phyloP scores from a whole-genome alignment of 2,113 vertebrate species.

The Saguinus midas region DNA sequence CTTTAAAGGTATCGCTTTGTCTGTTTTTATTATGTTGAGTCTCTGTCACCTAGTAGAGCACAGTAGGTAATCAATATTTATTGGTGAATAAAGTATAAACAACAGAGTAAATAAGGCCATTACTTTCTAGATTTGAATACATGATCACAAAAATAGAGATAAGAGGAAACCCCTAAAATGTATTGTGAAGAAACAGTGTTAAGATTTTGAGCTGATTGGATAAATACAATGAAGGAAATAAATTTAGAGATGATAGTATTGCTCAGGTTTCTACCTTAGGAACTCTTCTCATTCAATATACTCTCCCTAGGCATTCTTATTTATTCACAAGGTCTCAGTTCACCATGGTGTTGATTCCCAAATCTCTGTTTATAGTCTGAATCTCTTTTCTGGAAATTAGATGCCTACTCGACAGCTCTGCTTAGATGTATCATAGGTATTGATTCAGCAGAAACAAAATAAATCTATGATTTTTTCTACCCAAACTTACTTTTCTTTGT shows the following conservation, averaged over 20 bases:
- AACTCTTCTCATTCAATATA: not conserved
- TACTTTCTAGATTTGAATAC: not conserved
- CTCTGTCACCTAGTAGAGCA: not conserved
- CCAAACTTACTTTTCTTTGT: not conserved
- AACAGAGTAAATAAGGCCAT: not conserved
- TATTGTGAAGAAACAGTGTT: not conserved
- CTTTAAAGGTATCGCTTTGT: not conserved
- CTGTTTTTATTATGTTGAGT: not conserved
- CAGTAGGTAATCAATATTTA: not conserved
- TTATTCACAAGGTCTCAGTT: not conserved
- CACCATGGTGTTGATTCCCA: not conserved
- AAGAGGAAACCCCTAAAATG: not conserved
- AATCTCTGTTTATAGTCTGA: not conserved
- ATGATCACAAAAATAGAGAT: not conserved
- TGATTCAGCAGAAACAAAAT: not conserved
- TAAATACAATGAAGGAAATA: not conserved
- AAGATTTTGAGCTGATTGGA: not conserved
- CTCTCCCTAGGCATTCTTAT: not conserved
- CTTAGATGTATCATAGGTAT: not conserved
- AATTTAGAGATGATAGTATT: slow-evolving; percentile 8
- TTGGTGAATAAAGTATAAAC: not conserved
- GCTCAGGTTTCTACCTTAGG: not conserved
- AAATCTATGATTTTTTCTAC: not conserved
- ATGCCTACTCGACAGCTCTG: not conserved
- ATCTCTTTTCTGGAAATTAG: not conserved